Evolutionary conservation across 2,113 vertebrate species (phyloP).

Genomic region (Rhipidura dahli): DNA sequence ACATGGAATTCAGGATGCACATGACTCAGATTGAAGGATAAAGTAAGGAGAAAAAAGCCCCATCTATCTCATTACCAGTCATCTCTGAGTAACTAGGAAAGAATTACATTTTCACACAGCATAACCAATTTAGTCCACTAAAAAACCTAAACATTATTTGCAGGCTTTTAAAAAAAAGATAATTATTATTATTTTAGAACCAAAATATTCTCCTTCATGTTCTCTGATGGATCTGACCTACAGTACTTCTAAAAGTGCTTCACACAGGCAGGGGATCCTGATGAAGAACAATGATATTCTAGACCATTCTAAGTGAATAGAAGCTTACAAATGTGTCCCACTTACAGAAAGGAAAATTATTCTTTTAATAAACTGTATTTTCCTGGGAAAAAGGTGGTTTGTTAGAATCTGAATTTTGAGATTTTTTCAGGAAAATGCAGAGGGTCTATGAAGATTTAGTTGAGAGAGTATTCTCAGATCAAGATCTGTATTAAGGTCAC

Average conservation of each 20-base stretch:
- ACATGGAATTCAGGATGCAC: not conserved
- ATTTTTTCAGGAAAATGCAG: not conserved
- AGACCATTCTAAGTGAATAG: not conserved
- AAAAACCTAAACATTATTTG: not conserved
- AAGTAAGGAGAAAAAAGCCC: not conserved
- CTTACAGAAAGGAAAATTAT: not conserved
- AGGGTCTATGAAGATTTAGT: not conserved
- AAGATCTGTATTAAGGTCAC: not conserved
- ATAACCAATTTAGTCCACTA: not conserved
- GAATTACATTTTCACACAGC: not conserved
- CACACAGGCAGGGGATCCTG: not conserved
- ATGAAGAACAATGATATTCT: not conserved
- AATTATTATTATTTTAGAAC: not conserved
- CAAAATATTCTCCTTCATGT: not conserved
- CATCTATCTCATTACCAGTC: not conserved
- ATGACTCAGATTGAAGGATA: not conserved
- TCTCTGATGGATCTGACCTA: not conserved
- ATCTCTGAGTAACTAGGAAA: not conserved
- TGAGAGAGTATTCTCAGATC: not conserved
- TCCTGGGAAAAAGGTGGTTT: not conserved
- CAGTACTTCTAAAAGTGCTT: not conserved
- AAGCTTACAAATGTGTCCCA: not conserved
- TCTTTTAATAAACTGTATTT: not conserved
- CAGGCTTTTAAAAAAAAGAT: fast-evolving
- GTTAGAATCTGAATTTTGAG: not conserved